phyloP scores from a whole-genome alignment of 2,797 vertebrate species.

The Syngnathus rostellatus region DNA sequence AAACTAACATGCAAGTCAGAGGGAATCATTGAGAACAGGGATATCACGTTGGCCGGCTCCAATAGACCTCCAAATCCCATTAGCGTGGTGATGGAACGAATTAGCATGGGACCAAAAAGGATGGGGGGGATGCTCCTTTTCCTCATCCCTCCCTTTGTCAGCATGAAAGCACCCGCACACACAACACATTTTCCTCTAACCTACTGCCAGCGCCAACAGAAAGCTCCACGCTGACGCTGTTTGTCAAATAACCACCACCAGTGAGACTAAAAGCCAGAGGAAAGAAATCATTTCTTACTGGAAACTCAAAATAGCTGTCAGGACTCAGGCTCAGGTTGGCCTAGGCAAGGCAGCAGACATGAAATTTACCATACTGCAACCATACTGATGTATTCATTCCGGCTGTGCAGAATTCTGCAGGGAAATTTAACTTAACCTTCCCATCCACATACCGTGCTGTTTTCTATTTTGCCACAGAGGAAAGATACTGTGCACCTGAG shows the following conservation, averaged over 20 bases:
- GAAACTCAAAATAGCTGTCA: constrained; percentile 18
- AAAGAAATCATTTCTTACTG: constrained; percentile 16
- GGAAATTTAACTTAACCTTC: neutral
- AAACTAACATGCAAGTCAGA: constrained; percentile 49
- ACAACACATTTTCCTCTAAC: constrained; percentile 11
- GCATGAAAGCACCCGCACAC: constrained; percentile 15
- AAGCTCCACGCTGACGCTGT: constrained; percentile 32
- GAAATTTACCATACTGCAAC: neutral
- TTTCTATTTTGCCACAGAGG: neutral
- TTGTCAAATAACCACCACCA: constrained; percentile 36
- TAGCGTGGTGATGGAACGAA: constrained; percentile 65
- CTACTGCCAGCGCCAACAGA: constrained; percentile 15
- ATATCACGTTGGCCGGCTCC: constrained; percentile 47
- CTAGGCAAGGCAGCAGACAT: constrained; percentile 8
- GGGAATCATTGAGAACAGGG: constrained; percentile 39
- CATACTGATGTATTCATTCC: neutral
- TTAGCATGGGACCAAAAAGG: constrained; percentile 45
- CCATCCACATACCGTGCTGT: neutral
- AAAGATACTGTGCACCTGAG: neutral
- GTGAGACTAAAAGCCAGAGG: constrained; percentile 26
- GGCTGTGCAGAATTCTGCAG: neutral
- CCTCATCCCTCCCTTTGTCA: constrained; percentile 15
- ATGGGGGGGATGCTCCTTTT: constrained; percentile 25
- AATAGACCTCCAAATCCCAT: constrained; percentile 62
- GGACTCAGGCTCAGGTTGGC: constrained; percentile 23